A percentile compares a stretch with the other conserved stretches of the same genome.
Conservation (phyloP, 2,113 vertebrate genomes). For the Lepus timidus region DNA sequence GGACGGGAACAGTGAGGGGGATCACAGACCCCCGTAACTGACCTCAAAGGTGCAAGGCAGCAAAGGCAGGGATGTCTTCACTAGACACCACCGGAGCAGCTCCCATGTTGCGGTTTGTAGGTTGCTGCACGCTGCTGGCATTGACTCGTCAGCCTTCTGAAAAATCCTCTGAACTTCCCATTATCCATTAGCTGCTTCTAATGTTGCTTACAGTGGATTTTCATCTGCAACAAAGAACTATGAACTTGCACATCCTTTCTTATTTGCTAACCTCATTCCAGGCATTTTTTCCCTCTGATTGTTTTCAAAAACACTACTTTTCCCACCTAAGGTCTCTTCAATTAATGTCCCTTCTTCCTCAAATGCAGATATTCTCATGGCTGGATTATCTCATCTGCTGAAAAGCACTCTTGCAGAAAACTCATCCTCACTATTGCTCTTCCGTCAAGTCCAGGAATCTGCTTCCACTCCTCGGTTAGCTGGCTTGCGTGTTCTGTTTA, state of each 20-base stretch:
- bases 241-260: not conserved
- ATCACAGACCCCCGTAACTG: not conserved
- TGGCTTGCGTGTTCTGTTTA: not conserved
- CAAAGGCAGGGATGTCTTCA: not conserved
- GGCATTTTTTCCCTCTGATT: not conserved
- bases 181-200: not conserved
- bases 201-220: not conserved
- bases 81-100: not conserved
- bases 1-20: not conserved
- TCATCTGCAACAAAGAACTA: not conserved
- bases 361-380: not conserved
- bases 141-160: not conserved
- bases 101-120: accelerated
- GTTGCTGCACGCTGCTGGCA: not conserved
- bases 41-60: not conserved
- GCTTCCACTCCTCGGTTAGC: not conserved
- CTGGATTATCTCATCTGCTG: not conserved
- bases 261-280: not conserved
- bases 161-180: not conserved
- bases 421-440: accelerated
- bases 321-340: not conserved
- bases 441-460: not conserved
- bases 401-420: not conserved
- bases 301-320: not conserved
- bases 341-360: not conserved